phyloP scores from a whole-genome alignment of 2,888 invertebrate genomes.

The Muschampia plurimacula region DNA sequence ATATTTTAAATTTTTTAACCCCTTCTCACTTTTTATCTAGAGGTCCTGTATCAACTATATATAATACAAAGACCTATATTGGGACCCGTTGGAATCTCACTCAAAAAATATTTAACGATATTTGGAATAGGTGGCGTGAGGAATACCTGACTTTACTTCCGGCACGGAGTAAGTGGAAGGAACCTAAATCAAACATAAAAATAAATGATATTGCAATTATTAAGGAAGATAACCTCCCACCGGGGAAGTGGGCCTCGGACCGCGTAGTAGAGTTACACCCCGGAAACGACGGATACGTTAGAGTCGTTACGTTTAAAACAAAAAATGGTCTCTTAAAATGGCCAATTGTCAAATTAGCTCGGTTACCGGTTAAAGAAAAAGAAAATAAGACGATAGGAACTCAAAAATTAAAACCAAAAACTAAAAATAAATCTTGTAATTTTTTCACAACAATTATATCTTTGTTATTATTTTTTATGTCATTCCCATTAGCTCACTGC shows the following conservation, averaged over 20 bases:
- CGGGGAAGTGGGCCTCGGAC: not conserved
- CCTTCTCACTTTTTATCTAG: not conserved
- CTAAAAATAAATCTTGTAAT: not conserved
- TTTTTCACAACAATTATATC: not conserved
- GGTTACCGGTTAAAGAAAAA: not conserved
- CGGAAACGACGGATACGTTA: not conserved
- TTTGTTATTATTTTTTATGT: not conserved
- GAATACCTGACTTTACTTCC: not conserved
- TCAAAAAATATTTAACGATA: not conserved
- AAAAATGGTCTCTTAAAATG: slow-evolving; percentile 24
- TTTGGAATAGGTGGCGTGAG: not conserved
- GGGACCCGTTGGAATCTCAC: not conserved
- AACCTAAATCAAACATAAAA: not conserved
- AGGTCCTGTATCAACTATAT: not conserved
- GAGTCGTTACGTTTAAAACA: slow-evolving; percentile 27
- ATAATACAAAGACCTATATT: not conserved
- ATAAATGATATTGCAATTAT: not conserved
- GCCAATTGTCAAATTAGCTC: slow-evolving; percentile 9
- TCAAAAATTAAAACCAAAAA: not conserved
- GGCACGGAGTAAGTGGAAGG: not conserved
- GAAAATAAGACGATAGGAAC: not conserved
- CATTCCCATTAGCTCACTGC: too few relatives aligned
- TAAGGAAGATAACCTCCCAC: not conserved
- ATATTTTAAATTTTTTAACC: not conserved
- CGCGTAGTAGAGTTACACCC: not conserved